A percentile compares a stretch with the other conserved stretches of the same genome.
These are phyloP conservation scores for Colius striatus DNA, from an alignment of 2,113 vertebrate genomes.

Conservation along the genomic window DNA sequence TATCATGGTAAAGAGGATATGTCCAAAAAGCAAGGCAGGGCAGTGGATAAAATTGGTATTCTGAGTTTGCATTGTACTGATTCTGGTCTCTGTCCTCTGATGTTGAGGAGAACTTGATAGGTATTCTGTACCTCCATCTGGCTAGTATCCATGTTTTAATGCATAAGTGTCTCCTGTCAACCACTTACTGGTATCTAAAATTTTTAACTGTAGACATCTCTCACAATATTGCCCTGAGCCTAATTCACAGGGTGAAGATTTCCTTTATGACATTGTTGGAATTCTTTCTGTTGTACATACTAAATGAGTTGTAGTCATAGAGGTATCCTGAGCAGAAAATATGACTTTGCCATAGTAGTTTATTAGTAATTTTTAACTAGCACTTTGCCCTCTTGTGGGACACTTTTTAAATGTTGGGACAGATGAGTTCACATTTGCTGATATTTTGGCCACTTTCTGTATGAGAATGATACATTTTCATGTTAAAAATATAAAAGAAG, in stretches of 20 bases:
- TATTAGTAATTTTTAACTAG: neutral
- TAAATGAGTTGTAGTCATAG: neutral
- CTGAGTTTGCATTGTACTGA: neutral
- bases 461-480: neutral
- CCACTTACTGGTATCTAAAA: neutral
- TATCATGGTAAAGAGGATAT: neutral
- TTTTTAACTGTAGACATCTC: neutral
- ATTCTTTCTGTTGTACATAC: neutral
- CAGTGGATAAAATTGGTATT: neutral
- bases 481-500: neutral
- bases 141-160: neutral
- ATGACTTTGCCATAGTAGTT: neutral
- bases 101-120: neutral
- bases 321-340: neutral
- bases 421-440: neutral
- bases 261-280: neutral
- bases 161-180: neutral
- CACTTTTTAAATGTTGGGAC: neutral
- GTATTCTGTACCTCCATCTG: neutral
- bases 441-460: neutral
- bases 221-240: accelerated
- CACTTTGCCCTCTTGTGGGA: neutral
- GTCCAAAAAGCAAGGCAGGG: neutral
- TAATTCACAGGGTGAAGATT: neutral
- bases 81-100: neutral